These are phyloP conservation scores for Eulemur rubriventer DNA, from an alignment of 2,797 vertebrate genomes.

Conservation along the genomic window DNA sequence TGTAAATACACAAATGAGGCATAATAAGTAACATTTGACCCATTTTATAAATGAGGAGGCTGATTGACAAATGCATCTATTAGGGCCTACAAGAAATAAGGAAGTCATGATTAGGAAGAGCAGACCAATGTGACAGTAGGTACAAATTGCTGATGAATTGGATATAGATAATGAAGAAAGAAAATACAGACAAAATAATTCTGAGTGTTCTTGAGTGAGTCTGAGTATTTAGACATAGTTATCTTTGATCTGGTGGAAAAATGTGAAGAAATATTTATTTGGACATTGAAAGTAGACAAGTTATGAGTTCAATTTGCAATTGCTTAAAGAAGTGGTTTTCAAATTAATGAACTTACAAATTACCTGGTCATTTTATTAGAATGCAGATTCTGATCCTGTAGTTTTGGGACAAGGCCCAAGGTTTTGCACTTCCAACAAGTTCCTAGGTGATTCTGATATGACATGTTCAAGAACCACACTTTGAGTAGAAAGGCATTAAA, in stretches of 20 bases:
- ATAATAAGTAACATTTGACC: not conserved
- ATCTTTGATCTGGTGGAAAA: not conserved
- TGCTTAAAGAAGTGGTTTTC: not conserved
- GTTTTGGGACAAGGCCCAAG: not conserved
- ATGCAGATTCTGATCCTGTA: not conserved
- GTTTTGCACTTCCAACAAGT: not conserved
- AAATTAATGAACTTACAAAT: not conserved
- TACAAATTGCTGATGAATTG: not conserved
- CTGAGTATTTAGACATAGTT: not conserved
- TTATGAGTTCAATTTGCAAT: not conserved
- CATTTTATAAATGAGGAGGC: slow-evolving; percentile 8
- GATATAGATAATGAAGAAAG: not conserved
- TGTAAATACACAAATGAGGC: slow-evolving; percentile 37
- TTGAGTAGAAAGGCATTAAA: not conserved
- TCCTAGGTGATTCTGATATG: not conserved
- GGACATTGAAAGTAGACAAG: not conserved
- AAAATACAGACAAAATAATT: not conserved
- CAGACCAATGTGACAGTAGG: not conserved
- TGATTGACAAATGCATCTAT: not conserved
- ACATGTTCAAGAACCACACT: not conserved
- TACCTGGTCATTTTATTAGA: not conserved
- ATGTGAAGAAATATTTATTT: slow-evolving; percentile 8
- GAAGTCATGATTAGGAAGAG: not conserved
- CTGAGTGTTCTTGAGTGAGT: not conserved
- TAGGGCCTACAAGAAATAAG: not conserved